Base-by-base conservation (phyloP, 1,140 invertebrate species). In the Holotrichia oblita region DNA sequence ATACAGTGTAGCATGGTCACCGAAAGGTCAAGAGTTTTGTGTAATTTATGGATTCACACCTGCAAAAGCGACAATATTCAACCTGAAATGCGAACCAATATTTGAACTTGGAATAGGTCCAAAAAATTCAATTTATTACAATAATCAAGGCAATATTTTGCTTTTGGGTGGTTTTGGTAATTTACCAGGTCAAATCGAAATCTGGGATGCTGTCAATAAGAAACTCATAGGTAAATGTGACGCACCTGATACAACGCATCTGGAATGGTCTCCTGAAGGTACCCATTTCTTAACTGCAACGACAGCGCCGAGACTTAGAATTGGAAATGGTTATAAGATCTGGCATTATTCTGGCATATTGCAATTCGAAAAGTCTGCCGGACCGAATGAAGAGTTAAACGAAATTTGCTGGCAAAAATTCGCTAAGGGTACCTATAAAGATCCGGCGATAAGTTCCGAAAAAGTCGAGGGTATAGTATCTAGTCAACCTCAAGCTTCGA, bases 11-110 rank as follows among this genome's bases (percentile, higher is more conserved):
- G 90, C 94, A 64, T 99, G 98, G 98, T 97, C 94, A 84, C 97
- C 98, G 0, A 95, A 93, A 84, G 92, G 91, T 72, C 93, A 90
- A 64, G 95, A 98, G 87, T 99, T 98, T 88, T 93, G 95, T 85
- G 95, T 97, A 27, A 92, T 98, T 69, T 98, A 98, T 87, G 97
- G 97, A 7, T 95, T 94, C 86, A 98, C 98, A 93, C 98, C 98
- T 6, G 93, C 97, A 0, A 98, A 97, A 87, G 93, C 93, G 0
- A 97, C 96, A 0, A 86, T 99, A 2, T 99, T 95, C 88, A 98
- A 99, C 88, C 86, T 94, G 12, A 98, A 98, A 85, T 97, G 96
- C 86, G 96, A 99, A 82, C 89, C 94, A 6, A 88, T 98, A 2
- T 98, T 97, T 88, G 96, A 99, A 86, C 96, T 99, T 87, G 97